Base-by-base conservation (phyloP, 2,113 vertebrate genomes). In the Nematolebias whitei region DNA sequence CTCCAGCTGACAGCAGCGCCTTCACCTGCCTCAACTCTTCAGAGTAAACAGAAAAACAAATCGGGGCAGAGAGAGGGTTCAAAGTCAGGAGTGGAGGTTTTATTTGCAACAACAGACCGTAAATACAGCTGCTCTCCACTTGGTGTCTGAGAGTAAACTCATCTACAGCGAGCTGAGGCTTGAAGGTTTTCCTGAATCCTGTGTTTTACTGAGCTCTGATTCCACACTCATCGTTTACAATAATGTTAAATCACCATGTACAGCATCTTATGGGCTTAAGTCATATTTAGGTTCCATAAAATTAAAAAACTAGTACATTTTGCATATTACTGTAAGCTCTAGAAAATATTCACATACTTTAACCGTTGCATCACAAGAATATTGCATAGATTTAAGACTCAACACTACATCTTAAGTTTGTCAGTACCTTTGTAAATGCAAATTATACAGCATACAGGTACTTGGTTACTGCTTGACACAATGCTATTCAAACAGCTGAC, bases 101-200 rank as follows among this genome's bases (percentile, higher is more conserved):
- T 91, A 92, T 93, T 93, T 86, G 71, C 77, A 86, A 58, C 54
- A 35, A 84, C 76, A 86, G 63, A 87, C 71, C 83, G 80, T 75
- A 71, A 89, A 87, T 84, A 88, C 87, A 93, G 76, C 84, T 84
- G 76, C 76, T 85, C 66, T 79, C 69, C 41, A 76, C 63, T 81
- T 57, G 49, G 52, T 63, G 55, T 71, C 20, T 5, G 78, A 70
- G 60, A 58, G 67, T 65, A 63, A 84, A 73, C 68, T 73, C 62
- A 39, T 76, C 59, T 59, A 54, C 68, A 57, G 63, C 41, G 43
- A 82, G 61, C 73, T 48, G 74, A 80, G 76, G 74, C 71, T 41
- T 63, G 44, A 71, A 52, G 24, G 68, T 78, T 79, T 74, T 75
- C 80, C 75, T 83, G 81, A 71, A 82, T 60, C 23, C 39, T 41